phyloP scores from a whole-genome alignment of 2,888 invertebrate genomes.

The Xylota segnis region DNA sequence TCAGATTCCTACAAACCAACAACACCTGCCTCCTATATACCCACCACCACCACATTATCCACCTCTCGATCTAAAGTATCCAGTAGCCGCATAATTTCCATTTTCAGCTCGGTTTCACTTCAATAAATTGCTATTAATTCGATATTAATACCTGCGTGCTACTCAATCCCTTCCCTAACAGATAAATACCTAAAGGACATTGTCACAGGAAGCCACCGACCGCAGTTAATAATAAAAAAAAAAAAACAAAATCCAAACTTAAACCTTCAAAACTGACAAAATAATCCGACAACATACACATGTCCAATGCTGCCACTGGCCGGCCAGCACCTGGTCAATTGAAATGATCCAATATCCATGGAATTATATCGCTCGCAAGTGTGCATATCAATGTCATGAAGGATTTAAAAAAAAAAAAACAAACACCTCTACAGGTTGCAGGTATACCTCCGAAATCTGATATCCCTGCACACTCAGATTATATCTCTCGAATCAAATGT shows the following conservation, averaged over 20 bases:
- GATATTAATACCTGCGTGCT: conserved; percentile 29
- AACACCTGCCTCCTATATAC: conserved; percentile 1
- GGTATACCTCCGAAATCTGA: conserved; percentile 55
- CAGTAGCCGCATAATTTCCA: conserved; percentile 28
- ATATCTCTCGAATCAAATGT: conserved; percentile 53
- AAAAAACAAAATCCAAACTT: conserved; percentile 8
- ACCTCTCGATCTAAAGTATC: background rate
- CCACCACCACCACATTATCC: background rate
- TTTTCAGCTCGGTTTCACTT: conserved; percentile 45
- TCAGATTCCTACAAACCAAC: background rate
- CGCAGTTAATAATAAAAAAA: conserved; percentile 37
- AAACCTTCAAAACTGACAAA: conserved; percentile 69
- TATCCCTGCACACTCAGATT: conserved; percentile 37
- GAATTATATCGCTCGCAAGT: conserved; percentile 56
- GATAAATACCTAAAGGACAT: conserved; percentile 28
- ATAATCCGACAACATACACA: conserved; percentile 70
- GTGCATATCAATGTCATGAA: conserved; percentile 70
- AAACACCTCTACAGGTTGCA: conserved; percentile 50
- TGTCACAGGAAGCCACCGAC: conserved; percentile 67
- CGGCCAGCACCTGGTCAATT: conserved; percentile 46
- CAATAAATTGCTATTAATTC: conserved; percentile 41
- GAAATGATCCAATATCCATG: conserved; percentile 64
- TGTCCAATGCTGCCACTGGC: conserved; percentile 28
- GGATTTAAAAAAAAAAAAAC: conserved; percentile 40
- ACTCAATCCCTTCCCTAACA: background rate